Conservation (phyloP, 2,888 invertebrate genomes). For the Herminia tarsipennalis region DNA sequence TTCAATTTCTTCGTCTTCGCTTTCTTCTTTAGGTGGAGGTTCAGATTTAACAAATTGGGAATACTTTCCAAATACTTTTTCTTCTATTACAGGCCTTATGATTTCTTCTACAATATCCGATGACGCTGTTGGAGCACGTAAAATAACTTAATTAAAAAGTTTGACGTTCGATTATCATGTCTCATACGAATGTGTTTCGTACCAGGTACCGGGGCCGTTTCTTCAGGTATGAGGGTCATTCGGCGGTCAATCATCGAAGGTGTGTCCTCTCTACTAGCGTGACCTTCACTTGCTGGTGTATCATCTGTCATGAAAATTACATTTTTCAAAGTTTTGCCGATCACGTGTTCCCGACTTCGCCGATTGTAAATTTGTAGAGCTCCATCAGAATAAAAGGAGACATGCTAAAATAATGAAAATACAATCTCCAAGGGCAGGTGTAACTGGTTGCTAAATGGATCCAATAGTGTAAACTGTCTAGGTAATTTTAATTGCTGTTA, state of each 20-base stretch:
- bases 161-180: conserved; percentile 18
- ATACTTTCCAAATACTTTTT: conserved; percentile 42
- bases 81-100: conserved; percentile 43
- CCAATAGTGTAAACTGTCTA: no score
- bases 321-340: conserved; percentile 23
- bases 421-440: not conserved
- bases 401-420: conserved; percentile 9
- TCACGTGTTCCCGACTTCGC: not conserved
- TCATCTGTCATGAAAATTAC: conserved; percentile 65
- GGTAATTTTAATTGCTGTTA: no score
- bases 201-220: conserved; percentile 51
- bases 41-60: conserved; percentile 47
- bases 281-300: conserved; percentile 59
- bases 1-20: conserved; percentile 57
- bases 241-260: conserved; percentile 67
- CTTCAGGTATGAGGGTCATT: conserved; percentile 74
- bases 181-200: conserved; percentile 38
- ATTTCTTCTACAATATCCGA: conserved; percentile 43
- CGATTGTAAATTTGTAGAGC: conserved; percentile 3
- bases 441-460: no score
- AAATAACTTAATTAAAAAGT: conserved; percentile 28
- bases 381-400: conserved; percentile 3
- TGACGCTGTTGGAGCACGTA: conserved; percentile 47
- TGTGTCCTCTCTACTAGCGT: conserved; percentile 62
- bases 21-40: conserved; percentile 51